Conservation (phyloP, 1,140 invertebrate genomes). For the Drosophila santomea region DNA sequence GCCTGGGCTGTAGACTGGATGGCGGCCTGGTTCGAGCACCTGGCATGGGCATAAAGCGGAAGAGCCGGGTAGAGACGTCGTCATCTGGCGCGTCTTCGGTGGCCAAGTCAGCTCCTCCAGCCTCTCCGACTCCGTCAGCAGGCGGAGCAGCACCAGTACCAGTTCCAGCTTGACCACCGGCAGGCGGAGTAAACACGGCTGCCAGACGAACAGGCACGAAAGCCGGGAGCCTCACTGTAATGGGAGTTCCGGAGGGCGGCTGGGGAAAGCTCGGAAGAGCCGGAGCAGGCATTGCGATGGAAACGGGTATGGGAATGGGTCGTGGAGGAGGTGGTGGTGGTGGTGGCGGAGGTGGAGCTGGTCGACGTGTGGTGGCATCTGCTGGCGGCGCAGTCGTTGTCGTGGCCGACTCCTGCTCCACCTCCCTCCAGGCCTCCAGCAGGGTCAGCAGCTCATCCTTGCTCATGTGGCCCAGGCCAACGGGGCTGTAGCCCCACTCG, state of each 20-base stretch:
- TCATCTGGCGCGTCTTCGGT: conserved; percentile 4
- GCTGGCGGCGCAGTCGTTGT: conserved; percentile 62
- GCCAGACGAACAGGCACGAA: conserved; percentile 77
- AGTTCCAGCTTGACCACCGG: neutral
- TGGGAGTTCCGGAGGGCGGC: conserved; percentile 34
- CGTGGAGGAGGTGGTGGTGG: conserved; percentile 22
- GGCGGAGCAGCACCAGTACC: neutral
- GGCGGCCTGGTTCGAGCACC: neutral
- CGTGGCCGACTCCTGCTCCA: conserved; percentile 48
- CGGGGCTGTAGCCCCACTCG: conserved; percentile 44
- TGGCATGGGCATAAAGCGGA: conserved; percentile 53
- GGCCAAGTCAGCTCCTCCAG: conserved; percentile 6
- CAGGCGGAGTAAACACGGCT: conserved; percentile 70
- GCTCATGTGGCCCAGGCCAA: conserved; percentile 70
- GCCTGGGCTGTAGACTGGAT: neutral
- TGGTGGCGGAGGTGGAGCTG: conserved; percentile 3
- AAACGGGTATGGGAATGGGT: conserved; percentile 13
- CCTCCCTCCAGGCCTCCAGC: conserved; percentile 76
- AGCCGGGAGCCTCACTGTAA: conserved; percentile 68
- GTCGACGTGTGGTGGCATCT: conserved; percentile 9
- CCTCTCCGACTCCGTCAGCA: neutral
- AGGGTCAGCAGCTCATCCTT: conserved; percentile 77
- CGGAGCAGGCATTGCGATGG: conserved; percentile 24
- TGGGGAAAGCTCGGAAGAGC: conserved; percentile 8
- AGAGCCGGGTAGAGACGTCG: conserved; percentile 26